Conservation (phyloP, 2,888 invertebrate genomes). For the Rhagonycha fulva region DNA sequence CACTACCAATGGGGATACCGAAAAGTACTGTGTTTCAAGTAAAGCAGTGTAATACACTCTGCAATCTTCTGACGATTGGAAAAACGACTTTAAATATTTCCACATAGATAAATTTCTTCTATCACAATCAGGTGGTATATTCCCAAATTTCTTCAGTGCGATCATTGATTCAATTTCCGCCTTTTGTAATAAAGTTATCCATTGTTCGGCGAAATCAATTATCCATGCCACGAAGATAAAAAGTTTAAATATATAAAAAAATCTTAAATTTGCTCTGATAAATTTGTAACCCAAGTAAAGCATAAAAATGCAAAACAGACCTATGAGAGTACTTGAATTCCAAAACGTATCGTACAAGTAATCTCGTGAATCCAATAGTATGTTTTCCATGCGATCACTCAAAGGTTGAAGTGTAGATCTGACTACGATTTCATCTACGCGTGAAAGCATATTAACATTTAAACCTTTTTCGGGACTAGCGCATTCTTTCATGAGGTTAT, state of each 20-base stretch:
- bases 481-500: too few relatives aligned
- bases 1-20: conserved; percentile 19
- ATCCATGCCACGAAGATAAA: conserved; percentile 28
- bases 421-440: too few relatives aligned
- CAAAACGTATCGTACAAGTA: conserved; percentile 24
- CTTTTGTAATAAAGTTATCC: conserved; percentile 28
- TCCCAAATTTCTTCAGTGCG: conserved; percentile 14
- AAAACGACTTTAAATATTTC: conserved; percentile 16
- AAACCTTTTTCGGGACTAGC: too few relatives aligned
- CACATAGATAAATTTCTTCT: conserved; percentile 22
- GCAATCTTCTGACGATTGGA: conserved; percentile 18
- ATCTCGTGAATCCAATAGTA: background rate
- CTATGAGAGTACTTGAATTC: conserved; percentile 20
- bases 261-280: conserved; percentile 25
- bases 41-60: conserved; percentile 14
- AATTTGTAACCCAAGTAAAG: conserved; percentile 27
- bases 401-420: too few relatives aligned
- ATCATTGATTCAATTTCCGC: conserved; percentile 28
- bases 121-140: conserved; percentile 25
- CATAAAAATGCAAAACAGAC: conserved; percentile 14
- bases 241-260: conserved; percentile 23
- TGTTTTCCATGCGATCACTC: too few relatives aligned
- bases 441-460: too few relatives aligned
- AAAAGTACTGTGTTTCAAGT: conserved; percentile 17
- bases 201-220: conserved; percentile 28